phyloP scores from a whole-genome alignment of 2,888 invertebrate species.

The Neoitamus cyanurus region DNA sequence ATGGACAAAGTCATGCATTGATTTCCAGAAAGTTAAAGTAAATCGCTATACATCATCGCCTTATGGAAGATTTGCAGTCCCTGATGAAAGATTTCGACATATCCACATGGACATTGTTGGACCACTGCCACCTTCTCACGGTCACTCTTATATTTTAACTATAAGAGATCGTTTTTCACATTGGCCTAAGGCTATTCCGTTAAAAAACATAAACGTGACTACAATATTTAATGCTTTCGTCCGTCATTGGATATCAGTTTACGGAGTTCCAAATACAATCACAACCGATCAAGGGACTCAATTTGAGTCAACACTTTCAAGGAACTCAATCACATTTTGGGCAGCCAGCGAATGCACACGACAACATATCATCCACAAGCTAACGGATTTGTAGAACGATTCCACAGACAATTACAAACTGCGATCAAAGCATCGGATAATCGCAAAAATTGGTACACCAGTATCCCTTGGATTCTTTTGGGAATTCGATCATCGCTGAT shows the following conservation, averaged over 20 bases:
- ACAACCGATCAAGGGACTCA: too few relatives aligned
- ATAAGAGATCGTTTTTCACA: background rate
- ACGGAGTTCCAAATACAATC: too few relatives aligned
- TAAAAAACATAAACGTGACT: background rate
- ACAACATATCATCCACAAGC: too few relatives aligned
- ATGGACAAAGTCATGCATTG: constrained; percentile 1
- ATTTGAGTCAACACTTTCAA: too few relatives aligned
- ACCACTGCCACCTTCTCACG: background rate
- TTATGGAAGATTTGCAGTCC: background rate
- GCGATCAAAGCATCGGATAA: background rate
- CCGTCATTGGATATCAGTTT: background rate
- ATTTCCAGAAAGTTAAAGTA: background rate
- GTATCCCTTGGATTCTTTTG: constrained; percentile 9
- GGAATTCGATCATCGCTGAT: constrained; percentile 13
- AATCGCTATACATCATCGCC: background rate
- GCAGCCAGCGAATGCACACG: too few relatives aligned
- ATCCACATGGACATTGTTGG: too few relatives aligned
- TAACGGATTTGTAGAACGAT: too few relatives aligned
- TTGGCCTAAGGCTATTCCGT: background rate
- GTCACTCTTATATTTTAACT: too few relatives aligned
- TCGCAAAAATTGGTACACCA: background rate
- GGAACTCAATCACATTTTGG: too few relatives aligned
- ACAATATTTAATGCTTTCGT: background rate
- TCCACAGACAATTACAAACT: background rate
- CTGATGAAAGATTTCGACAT: too few relatives aligned